phyloP scores from a whole-genome alignment of 2,113 vertebrate genomes.

The Xenopus borealis region DNA sequence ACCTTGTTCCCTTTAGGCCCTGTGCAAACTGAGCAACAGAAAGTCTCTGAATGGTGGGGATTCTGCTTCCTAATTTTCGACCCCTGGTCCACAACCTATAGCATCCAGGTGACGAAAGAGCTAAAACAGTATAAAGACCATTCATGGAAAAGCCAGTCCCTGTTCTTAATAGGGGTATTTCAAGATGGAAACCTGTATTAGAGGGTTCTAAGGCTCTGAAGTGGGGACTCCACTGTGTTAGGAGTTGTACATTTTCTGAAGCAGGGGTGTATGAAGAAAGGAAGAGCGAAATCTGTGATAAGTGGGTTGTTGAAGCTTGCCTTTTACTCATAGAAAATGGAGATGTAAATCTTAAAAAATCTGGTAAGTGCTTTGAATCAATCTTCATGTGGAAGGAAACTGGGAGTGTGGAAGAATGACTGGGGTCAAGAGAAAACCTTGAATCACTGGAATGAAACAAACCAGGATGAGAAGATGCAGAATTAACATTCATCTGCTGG shows the following conservation, averaged over 20 bases:
- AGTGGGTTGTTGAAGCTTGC: conserved; percentile 18
- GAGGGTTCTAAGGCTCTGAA: conserved; percentile 29
- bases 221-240: conserved; percentile 28
- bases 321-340: conserved; percentile 49
- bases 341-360: conserved; percentile 48
- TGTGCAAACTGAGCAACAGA: conserved; percentile 63
- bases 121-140: conserved; percentile 73
- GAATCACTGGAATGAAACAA: conserved; percentile 49
- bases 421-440: conserved; percentile 48
- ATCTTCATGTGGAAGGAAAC: conserved; percentile 59
- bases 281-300: conserved; percentile 56
- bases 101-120: conserved; percentile 73
- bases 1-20: conserved; percentile 61
- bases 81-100: conserved; percentile 72
- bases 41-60: conserved; percentile 64
- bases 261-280: conserved; percentile 52
- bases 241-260: conserved; percentile 16
- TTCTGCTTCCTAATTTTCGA: conserved; percentile 57
- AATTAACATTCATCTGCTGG: conserved; percentile 49
- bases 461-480: conserved; percentile 54
- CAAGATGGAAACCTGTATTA: conserved; percentile 32
- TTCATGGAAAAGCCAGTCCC: conserved; percentile 52
- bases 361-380: conserved; percentile 46
- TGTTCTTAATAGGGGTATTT: conserved; percentile 47
- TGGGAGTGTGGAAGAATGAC: conserved; percentile 51